Conservation (phyloP, 2,113 vertebrate species). For the Emydocephalus ijimae region DNA sequence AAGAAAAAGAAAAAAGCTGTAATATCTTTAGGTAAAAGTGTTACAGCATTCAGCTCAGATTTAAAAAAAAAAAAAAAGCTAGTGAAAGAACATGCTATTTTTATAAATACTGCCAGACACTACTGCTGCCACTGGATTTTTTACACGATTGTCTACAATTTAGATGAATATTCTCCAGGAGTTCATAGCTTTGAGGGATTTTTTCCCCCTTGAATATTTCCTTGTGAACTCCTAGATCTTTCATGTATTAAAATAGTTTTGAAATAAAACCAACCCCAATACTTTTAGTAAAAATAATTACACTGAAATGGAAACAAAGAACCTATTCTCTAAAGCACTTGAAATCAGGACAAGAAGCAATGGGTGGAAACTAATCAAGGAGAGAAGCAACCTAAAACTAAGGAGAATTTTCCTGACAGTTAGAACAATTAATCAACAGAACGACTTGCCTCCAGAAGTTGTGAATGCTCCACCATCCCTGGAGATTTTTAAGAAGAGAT, state of each 20-base stretch:
- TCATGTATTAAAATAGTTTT: background rate
- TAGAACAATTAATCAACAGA: background rate
- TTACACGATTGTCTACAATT: slow-evolving; percentile 31
- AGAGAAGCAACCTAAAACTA: background rate
- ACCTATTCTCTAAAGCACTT: background rate
- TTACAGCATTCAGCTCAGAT: slow-evolving; percentile 23
- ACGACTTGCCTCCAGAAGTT: background rate
- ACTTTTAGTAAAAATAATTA: background rate
- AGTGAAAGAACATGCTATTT: slow-evolving; percentile 46
- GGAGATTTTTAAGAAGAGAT: background rate
- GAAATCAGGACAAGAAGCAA: background rate
- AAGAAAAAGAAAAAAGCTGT: slow-evolving; percentile 1
- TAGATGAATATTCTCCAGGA: slow-evolving; percentile 39
- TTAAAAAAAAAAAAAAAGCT: background rate
- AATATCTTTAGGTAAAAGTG: slow-evolving; percentile 7
- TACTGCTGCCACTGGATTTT: slow-evolving; percentile 34
- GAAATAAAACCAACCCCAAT: background rate
- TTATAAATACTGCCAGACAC: slow-evolving; percentile 35
- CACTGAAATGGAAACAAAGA: background rate
- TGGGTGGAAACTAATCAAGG: background rate
- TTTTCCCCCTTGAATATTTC: slow-evolving; percentile 9
- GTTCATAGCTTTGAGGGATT: background rate
- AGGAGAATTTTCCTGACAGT: background rate
- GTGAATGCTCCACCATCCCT: background rate
- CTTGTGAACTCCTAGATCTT: background rate